Conservation (phyloP, 2,113 vertebrate species). For the Pseudorasbora parva region DNA sequence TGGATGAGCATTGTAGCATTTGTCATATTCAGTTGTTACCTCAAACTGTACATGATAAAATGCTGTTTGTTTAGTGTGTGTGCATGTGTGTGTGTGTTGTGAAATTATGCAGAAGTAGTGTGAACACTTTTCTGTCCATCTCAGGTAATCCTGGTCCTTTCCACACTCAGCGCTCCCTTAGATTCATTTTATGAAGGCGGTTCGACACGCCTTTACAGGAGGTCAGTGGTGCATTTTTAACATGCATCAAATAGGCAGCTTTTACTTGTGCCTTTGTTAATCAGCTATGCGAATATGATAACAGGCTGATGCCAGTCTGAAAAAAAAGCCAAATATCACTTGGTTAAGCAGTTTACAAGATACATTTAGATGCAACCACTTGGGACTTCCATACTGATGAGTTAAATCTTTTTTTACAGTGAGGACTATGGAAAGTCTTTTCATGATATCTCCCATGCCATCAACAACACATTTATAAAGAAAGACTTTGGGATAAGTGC, state of each 20-base stretch:
- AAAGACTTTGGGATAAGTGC: conserved; percentile 80
- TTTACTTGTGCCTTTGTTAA: neutral
- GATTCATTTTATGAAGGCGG: conserved; percentile 70
- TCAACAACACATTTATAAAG: conserved; percentile 78
- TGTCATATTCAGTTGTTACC: neutral
- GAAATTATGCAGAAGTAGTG: neutral
- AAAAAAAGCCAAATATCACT: neutral
- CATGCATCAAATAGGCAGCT: neutral
- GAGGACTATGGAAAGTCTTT: conserved; percentile 82
- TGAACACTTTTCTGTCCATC: neutral
- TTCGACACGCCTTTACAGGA: conserved; percentile 78
- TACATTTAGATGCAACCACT: neutral
- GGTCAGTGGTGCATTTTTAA: conserved; percentile 63
- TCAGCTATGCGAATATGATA: neutral
- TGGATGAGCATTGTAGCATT: neutral
- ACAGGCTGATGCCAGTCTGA: neutral
- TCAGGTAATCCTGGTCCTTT: conserved; percentile 78
- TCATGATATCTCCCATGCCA: conserved; percentile 76
- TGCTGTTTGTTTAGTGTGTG: no score
- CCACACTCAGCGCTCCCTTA: conserved; percentile 72
- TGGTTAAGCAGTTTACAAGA: neutral
- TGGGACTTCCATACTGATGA: neutral
- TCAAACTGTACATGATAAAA: no score
- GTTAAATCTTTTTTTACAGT: conserved; percentile 60
- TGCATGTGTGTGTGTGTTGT: neutral